phyloP scores from a whole-genome alignment of 2,888 invertebrate species.

The Hydropsyche betteni region DNA sequence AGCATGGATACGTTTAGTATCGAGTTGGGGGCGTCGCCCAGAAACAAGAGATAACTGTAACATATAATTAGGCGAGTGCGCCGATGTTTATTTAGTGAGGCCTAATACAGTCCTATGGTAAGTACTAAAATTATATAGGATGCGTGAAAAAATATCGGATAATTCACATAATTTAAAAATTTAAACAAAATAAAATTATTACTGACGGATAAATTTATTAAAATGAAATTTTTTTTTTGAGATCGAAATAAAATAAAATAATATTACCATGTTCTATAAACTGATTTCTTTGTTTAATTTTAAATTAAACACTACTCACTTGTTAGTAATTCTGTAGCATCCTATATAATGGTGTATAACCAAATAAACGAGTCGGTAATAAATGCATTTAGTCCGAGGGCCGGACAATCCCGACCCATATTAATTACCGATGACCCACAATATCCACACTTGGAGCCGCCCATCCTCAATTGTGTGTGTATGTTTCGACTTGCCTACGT shows the following conservation, averaged over 20 bases:
- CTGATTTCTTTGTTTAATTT: too few species aligned
- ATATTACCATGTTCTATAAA: too few species aligned
- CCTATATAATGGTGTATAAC: not conserved
- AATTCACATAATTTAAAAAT: too few species aligned
- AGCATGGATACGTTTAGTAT: not conserved
- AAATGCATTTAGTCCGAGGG: conserved; percentile 49
- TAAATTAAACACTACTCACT: too few species aligned
- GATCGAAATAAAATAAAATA: too few species aligned
- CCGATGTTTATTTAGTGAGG: conserved; percentile 51
- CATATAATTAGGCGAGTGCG: conserved; percentile 50
- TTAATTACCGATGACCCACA: conserved; percentile 46
- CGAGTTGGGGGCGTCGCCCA: conserved; percentile 44
- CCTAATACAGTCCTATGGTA: conserved; percentile 43
- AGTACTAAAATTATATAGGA: too few species aligned
- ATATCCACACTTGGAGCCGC: conserved; percentile 8
- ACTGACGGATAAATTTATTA: too few species aligned
- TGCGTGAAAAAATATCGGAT: too few species aligned
- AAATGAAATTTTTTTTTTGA: too few species aligned
- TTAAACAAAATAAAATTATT: too few species aligned
- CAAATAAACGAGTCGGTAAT: conserved; percentile 43
- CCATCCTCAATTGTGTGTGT: not conserved
- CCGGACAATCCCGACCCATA: conserved; percentile 46
- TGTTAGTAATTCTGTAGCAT: too few species aligned
- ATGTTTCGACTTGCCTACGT: too few species aligned
- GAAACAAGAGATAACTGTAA: conserved; percentile 51